These are phyloP conservation scores for Drepanosiphum platanoidis DNA, from an alignment of 2,888 invertebrate genomes.

Conservation along the genomic window DNA sequence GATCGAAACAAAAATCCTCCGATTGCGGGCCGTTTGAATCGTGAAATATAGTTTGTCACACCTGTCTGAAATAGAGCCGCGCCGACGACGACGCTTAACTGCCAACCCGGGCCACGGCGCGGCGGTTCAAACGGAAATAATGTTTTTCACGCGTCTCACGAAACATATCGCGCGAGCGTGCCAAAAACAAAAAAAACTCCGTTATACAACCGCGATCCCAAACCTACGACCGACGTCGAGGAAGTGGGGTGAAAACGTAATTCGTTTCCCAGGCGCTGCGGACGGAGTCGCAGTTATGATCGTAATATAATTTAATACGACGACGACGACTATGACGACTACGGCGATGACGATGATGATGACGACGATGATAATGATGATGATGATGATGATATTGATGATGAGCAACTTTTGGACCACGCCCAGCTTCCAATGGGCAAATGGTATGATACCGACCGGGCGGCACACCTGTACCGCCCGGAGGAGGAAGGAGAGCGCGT, in stretches of 20 bases:
- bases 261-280: too few species aligned
- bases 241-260: conserved; percentile 26
- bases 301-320: neutral
- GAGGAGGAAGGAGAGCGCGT: conserved; percentile 52
- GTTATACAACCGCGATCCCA: conserved; percentile 36
- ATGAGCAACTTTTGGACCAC: conserved; percentile 62
- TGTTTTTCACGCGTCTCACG: too few species aligned
- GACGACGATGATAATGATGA: conserved; percentile 8
- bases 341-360: conserved; percentile 13
- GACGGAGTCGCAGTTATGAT: neutral
- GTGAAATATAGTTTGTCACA: too few species aligned
- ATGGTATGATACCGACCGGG: conserved; percentile 42
- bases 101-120: too few species aligned
- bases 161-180: too few species aligned
- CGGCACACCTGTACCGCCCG: conserved; percentile 61
- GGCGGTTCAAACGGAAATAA: too few species aligned
- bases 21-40: too few species aligned
- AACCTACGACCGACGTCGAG: neutral
- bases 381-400: conserved; percentile 47
- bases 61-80: too few species aligned
- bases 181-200: too few species aligned
- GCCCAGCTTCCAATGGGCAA: conserved; percentile 61
- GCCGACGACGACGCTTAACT: too few species aligned
- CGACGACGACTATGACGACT: neutral
- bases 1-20: too few species aligned